Conservation (phyloP, 2,888 invertebrate species). For the Ophion costatus region DNA sequence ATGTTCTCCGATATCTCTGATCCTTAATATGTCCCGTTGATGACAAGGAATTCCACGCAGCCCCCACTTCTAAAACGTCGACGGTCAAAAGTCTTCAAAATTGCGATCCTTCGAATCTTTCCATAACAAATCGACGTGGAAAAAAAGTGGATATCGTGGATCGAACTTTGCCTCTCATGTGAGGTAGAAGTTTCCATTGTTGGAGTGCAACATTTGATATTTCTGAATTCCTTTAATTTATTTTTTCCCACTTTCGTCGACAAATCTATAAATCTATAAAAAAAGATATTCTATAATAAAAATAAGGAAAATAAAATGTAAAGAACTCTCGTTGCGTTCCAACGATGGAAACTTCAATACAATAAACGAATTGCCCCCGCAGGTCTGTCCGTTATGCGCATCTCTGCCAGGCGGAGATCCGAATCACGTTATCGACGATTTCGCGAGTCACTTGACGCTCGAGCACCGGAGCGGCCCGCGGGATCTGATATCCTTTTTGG, state of each 20-base stretch:
- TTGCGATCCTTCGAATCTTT: too few species aligned
- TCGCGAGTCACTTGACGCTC: slow-evolving; percentile 96
- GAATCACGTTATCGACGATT: slow-evolving; percentile 98
- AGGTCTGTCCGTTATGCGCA: slow-evolving; percentile 99
- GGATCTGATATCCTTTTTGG: slow-evolving; percentile 96
- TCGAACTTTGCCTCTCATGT: neutral
- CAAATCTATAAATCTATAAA: too few species aligned
- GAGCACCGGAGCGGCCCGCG: slow-evolving; percentile 96
- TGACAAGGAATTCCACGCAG: too few species aligned
- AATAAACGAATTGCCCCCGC: slow-evolving; percentile 66
- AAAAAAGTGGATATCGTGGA: neutral
- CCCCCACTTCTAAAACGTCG: too few species aligned
- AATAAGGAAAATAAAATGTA: too few species aligned
- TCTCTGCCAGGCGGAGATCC: slow-evolving; percentile 98
- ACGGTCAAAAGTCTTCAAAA: too few species aligned
- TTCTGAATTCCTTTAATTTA: too few species aligned
- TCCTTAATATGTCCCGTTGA: too few species aligned
- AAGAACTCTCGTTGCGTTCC: neutral
- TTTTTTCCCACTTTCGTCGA: too few species aligned
- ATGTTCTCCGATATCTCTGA: neutral
- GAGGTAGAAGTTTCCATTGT: neutral
- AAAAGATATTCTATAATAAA: too few species aligned
- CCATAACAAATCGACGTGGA: neutral
- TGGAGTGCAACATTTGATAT: too few species aligned
- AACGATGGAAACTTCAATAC: neutral